Percentiles rank a stretch among this genome's conserved stretches.
phyloP scores from a whole-genome alignment of 2,113 vertebrate species.

The Clarias macrocephalus region DNA sequence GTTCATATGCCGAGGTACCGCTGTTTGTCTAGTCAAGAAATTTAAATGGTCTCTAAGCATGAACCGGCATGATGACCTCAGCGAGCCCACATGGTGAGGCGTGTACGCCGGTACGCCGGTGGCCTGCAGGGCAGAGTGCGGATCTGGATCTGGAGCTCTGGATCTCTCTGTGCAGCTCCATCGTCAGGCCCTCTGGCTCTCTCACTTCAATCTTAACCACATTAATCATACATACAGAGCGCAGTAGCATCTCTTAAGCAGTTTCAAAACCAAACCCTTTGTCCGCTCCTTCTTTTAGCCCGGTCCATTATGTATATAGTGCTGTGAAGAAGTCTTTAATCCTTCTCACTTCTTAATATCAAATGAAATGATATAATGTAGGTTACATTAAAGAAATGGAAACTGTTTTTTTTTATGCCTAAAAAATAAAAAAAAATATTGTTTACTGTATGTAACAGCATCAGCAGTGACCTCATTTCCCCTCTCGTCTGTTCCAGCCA shows the following conservation, averaged over 20 bases:
- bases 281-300: background rate
- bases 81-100: background rate
- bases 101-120: background rate
- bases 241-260: background rate
- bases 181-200: background rate
- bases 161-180: background rate
- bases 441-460: no score
- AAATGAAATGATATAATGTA: no score
- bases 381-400: no score
- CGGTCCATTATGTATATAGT: no score
- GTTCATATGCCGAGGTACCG: no score
- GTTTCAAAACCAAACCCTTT: background rate
- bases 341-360: no score
- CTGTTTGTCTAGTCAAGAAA: no score
- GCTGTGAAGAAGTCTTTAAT: no score
- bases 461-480: no score
- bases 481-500: no score
- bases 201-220: background rate
- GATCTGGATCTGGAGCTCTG: background rate
- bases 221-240: background rate
- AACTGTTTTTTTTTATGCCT: no score
- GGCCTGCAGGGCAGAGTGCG: background rate
- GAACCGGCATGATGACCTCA: background rate
- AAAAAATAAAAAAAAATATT: no score
- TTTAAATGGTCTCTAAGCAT: background rate